These are phyloP conservation scores for Campoletis sonorensis DNA, from an alignment of 1,140 invertebrate genomes.

Conservation along the genomic window DNA sequence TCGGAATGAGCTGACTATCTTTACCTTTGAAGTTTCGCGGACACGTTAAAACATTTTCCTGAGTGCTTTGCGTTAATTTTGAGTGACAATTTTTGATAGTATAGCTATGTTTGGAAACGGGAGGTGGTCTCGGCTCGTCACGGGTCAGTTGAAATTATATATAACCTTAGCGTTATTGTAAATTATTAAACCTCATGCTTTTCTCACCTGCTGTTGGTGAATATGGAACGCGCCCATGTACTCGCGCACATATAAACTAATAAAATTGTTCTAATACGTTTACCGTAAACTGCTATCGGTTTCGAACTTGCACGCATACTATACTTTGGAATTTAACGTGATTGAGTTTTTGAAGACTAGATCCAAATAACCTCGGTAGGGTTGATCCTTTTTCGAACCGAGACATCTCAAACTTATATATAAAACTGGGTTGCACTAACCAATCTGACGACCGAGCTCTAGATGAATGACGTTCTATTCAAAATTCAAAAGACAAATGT, in stretches of 20 bases:
- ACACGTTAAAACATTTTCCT: background rate
- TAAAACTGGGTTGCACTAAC: background rate
- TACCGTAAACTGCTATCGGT: background rate
- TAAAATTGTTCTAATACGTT: background rate
- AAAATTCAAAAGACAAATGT: background rate
- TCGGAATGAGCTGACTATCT: background rate
- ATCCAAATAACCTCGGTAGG: no score
- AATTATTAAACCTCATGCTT: background rate
- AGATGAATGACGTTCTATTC: background rate
- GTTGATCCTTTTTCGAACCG: background rate
- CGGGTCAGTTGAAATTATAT: slow-evolving; percentile 7
- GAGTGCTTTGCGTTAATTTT: slow-evolving; percentile 16
- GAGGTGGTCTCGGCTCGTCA: background rate
- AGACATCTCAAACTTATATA: background rate
- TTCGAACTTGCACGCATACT: background rate
- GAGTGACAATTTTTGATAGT: background rate
- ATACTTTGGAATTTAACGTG: background rate
- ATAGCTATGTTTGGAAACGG: background rate
- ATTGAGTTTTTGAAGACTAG: background rate
- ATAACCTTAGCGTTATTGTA: slow-evolving; percentile 13
- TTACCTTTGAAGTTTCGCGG: slow-evolving; percentile 4
- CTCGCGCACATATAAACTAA: background rate
- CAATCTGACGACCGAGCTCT: background rate
- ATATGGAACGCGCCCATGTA: background rate
- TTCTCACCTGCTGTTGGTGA: background rate